Evolutionary conservation across 2,888 invertebrate species (phyloP).

Genomic region (Agrotis segetum): DNA sequence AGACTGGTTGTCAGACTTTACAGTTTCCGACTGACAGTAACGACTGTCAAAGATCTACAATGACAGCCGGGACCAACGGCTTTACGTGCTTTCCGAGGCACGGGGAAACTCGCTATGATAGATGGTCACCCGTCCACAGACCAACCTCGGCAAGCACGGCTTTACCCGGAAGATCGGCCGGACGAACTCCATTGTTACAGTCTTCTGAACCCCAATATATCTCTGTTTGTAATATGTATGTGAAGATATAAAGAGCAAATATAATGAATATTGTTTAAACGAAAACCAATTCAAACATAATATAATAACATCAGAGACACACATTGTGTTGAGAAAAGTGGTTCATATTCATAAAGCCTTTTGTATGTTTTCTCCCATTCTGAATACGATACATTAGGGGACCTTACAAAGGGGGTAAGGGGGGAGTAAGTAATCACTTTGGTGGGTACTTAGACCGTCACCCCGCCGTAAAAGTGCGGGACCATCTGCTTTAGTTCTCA

Average conservation of each 20-base stretch:
- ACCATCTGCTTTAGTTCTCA: slow-evolving; percentile 47
- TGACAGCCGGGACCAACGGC: too few species aligned
- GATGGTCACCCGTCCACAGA: too few species aligned
- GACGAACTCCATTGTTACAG: too few species aligned
- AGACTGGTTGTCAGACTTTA: too few species aligned
- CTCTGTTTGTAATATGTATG: too few species aligned
- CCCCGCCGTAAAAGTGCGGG: slow-evolving; percentile 1
- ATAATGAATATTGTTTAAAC: not conserved
- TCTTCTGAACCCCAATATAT: too few species aligned
- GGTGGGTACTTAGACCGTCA: slow-evolving; percentile 20
- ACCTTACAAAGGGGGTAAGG: slow-evolving; percentile 13
- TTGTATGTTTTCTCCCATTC: slow-evolving; percentile 43
- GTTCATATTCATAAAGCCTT: slow-evolving; percentile 27
- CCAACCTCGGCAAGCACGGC: too few species aligned
- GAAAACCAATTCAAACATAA: slow-evolving; percentile 37
- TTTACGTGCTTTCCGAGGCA: too few species aligned
- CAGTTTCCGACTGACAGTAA: too few species aligned
- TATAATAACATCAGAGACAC: slow-evolving; percentile 29
- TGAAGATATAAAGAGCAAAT: not conserved
- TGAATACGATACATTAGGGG: slow-evolving; percentile 46
- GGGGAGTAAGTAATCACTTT: slow-evolving; percentile 44
- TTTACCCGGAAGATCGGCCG: too few species aligned
- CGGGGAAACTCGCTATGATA: too few species aligned
- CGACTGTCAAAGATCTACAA: too few species aligned
- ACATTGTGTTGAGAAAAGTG: slow-evolving; percentile 18